Base-by-base conservation (phyloP, 2,888 invertebrate genomes). In the Acrocyrtus sp. region DNA sequence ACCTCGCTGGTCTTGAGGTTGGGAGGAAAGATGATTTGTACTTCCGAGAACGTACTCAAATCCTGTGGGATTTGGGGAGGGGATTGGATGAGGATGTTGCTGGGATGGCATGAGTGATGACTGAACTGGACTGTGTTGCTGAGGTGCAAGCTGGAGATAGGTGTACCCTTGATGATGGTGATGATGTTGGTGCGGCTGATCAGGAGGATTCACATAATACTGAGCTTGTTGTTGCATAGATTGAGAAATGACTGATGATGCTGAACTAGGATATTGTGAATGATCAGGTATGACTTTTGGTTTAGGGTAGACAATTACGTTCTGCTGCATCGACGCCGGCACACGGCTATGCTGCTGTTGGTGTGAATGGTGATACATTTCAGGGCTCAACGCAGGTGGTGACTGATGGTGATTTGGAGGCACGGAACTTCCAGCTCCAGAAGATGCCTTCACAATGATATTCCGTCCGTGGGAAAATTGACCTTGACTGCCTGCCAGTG, bases 251-350 rank as follows among this genome's bases (percentile, higher is more conserved):
- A 77, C 77, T 72, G 77, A 73, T 45, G 63, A 57, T 41, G 74
- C 56, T 53, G 68, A 53, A 65, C 68, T 68, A 43, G 72, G 70
- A 34, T 72, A 74, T 34, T 75, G 73, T 39, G 67, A 72, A 65
- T 74, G 73, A 54, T 78, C 74, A 39, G 74, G 48, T 41, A 70
- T 51, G 62, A 76, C 60, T 78, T 78, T 80, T 15, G 77, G 69
- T 63, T 81, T 81, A 10, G 79, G 77, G 61, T 81, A 81, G 1
- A 81, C 81, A 69, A 81, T 81, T 39, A 81, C 81, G 60, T 81
- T 81, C 54, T 78, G 81, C 73, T 74, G 74, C 69, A 74, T 72
- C 29, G 76, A 57, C 51, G 70, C 63, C 12, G 68, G 58, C 27
- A 50, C 45, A 2, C 60, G 61, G 22, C 73, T 66, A 45, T 67